A percentile compares a stretch with the other conserved stretches of the same genome.
phyloP scores from a whole-genome alignment of 2,113 vertebrate species.

The Xenus cinereus region DNA sequence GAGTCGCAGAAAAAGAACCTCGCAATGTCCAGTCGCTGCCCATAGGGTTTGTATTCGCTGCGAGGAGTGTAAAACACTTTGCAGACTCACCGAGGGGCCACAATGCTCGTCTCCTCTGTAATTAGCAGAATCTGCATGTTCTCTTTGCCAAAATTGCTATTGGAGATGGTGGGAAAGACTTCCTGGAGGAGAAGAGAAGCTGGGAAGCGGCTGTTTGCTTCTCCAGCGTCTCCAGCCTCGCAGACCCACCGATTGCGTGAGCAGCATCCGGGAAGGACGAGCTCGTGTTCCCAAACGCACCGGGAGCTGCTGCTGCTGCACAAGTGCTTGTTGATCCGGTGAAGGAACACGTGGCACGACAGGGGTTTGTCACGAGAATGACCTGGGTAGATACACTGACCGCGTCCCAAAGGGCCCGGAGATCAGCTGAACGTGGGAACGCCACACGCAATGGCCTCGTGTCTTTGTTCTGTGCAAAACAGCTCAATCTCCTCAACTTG shows the following conservation, averaged over 20 bases:
- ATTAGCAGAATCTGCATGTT: background rate
- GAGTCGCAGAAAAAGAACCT: background rate
- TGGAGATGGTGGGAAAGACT: background rate
- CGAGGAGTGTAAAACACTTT: background rate
- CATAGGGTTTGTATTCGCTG: rapidly evolving
- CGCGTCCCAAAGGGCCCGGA: background rate
- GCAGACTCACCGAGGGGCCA: background rate
- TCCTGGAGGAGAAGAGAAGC: background rate
- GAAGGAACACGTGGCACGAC: background rate
- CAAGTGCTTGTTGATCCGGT: background rate
- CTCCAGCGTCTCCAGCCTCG: rapidly evolving
- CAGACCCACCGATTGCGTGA: background rate
- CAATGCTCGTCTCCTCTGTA: background rate
- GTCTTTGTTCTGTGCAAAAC: background rate
- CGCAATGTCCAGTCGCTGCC: rapidly evolving
- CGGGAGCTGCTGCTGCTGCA: background rate
- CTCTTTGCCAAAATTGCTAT: background rate
- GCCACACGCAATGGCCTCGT: background rate
- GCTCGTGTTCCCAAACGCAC: rapidly evolving
- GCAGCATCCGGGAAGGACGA: background rate
- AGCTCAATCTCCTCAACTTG: background rate
- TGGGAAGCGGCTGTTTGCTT: background rate
- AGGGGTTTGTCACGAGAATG: background rate
- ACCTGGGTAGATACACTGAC: background rate
- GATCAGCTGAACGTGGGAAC: background rate